Conservation (phyloP, 2,888 invertebrate genomes). For the Plagodis pulveraria region DNA sequence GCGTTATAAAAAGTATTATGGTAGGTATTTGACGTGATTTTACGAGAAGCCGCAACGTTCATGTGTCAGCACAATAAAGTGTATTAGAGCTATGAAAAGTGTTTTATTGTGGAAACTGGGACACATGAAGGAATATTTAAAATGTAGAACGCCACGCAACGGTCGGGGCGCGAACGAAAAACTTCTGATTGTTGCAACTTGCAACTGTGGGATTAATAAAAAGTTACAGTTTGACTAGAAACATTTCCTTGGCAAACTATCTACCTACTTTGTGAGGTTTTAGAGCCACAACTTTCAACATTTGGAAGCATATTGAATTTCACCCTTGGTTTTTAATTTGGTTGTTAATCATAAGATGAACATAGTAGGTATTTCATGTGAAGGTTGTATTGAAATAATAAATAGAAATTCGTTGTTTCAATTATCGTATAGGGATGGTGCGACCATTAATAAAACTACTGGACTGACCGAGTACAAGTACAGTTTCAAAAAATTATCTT, state of each 20-base stretch:
- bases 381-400: too few species aligned
- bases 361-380: too few species aligned
- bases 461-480: too few species aligned
- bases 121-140: slow-evolving; percentile 39
- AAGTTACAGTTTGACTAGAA: slow-evolving; percentile 9
- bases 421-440: too few species aligned
- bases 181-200: slow-evolving; percentile 24
- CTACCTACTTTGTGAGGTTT: slow-evolving; percentile 9
- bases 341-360: too few species aligned
- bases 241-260: slow-evolving; percentile 5
- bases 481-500: too few species aligned
- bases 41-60: slow-evolving; percentile 36
- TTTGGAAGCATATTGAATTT: slow-evolving; percentile 1
- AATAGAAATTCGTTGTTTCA: too few species aligned
- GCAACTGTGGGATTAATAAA: slow-evolving; percentile 25
- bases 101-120: slow-evolving; percentile 42
- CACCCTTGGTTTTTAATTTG: slow-evolving; percentile 1
- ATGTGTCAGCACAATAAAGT: slow-evolving; percentile 48
- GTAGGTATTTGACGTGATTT: slow-evolving; percentile 31
- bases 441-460: too few species aligned
- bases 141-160: slow-evolving; percentile 37
- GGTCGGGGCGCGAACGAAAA: slow-evolving; percentile 15
- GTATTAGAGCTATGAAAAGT: slow-evolving; percentile 41
- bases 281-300: slow-evolving; percentile 6
- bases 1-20: slow-evolving; percentile 13